These are phyloP conservation scores for Enhydra lutris DNA, from an alignment of 2,113 vertebrate species.

Conservation along the genomic window DNA sequence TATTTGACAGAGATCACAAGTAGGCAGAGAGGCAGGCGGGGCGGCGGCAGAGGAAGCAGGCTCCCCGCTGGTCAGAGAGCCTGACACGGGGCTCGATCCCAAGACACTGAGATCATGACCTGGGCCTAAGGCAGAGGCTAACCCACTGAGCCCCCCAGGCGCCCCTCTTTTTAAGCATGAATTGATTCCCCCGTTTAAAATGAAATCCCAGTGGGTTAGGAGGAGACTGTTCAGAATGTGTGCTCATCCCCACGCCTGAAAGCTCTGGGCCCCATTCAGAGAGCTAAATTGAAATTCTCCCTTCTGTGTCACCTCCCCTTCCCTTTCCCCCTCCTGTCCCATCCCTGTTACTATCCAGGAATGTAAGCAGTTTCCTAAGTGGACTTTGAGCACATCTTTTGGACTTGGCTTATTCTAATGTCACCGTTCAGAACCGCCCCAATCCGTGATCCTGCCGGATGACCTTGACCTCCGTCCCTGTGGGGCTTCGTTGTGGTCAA, in stretches of 20 bases:
- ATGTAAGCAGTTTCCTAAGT: neutral
- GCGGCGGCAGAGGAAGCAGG: no score
- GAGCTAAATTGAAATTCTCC: neutral
- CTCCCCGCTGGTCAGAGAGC: no score
- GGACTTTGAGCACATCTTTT: neutral
- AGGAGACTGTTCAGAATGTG: neutral
- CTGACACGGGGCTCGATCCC: no score
- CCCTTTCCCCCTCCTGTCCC: neutral
- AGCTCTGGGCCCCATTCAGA: neutral
- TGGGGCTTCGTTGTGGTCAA: accelerated
- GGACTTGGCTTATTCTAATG: neutral
- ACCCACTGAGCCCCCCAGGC: no score
- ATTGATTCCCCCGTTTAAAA: neutral
- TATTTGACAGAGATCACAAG: no score
- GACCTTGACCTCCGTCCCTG: neutral
- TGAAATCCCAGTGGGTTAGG: neutral
- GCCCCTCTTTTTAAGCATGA: neutral
- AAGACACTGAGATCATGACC: no score
- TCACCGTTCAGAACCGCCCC: neutral
- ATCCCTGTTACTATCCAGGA: neutral
- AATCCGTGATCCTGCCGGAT: neutral
- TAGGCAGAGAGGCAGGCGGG: no score
- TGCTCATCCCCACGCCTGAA: neutral
- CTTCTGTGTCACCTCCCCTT: neutral
- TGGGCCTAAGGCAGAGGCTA: no score